Conservation (phyloP, 2,113 vertebrate genomes). For the Perccottus glenii region DNA sequence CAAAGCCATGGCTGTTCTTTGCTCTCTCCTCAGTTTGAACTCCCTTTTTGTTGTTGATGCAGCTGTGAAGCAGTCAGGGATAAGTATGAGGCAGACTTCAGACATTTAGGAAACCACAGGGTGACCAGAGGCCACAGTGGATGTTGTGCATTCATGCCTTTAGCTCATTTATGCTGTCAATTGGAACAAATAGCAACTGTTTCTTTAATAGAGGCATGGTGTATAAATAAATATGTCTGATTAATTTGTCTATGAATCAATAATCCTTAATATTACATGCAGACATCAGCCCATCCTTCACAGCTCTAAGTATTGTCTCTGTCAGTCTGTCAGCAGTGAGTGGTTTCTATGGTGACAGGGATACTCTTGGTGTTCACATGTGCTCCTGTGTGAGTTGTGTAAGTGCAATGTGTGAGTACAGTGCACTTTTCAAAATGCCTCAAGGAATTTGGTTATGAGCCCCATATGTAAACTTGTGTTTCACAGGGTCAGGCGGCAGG, state of each 20-base stretch:
- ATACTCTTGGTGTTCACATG: conserved; percentile 26
- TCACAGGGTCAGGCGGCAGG: not conserved
- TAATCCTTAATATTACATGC: conserved; percentile 47
- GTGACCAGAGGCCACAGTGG: not conserved
- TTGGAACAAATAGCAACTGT: conserved; percentile 18
- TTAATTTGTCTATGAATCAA: conserved; percentile 53
- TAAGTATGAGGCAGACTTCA: conserved; percentile 11
- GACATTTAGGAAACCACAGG: conserved; percentile 1
- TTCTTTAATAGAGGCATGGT: conserved; percentile 25
- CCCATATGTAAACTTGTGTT: not conserved
- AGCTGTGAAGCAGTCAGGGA: not conserved
- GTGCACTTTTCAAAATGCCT: conserved; percentile 11
- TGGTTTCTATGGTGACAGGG: conserved; percentile 57
- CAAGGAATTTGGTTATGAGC: conserved; percentile 1
- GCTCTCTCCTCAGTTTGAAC: conserved; percentile 9
- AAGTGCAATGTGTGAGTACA: conserved; percentile 25
- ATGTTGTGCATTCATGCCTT: not conserved
- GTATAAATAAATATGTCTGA: conserved; percentile 35
- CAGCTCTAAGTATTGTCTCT: conserved; percentile 22
- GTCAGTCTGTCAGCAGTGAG: conserved; percentile 13
- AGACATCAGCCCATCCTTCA: conserved; percentile 29
- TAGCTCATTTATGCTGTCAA: conserved; percentile 13
- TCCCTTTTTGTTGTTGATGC: conserved; percentile 7
- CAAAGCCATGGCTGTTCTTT: conserved; percentile 8
- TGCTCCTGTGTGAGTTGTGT: conserved; percentile 17